Conservation (phyloP, 2,797 vertebrate genomes). For the Acanthurus tractus region DNA sequence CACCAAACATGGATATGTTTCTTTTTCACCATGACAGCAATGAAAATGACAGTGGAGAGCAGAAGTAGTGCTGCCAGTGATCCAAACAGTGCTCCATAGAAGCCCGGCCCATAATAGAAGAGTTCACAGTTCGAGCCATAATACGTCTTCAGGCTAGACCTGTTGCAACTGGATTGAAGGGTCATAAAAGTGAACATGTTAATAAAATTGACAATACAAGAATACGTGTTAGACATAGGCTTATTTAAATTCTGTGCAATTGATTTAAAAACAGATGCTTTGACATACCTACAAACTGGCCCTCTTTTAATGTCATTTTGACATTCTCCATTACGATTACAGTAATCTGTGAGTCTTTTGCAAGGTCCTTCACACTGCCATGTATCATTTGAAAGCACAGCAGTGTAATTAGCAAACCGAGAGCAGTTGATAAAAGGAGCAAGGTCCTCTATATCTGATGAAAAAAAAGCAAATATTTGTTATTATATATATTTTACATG, state of each 20-base stretch:
- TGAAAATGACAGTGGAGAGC: conserved; percentile 65
- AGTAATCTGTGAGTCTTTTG: conserved; percentile 60
- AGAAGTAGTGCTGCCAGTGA: conserved; percentile 72
- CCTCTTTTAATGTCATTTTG: conserved; percentile 59
- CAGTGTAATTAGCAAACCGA: conserved; percentile 68
- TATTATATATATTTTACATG: background rate
- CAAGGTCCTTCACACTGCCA: conserved; percentile 80
- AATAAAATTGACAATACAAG: background rate
- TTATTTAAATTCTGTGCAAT: background rate
- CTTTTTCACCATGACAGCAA: conserved; percentile 56
- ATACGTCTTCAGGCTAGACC: conserved; percentile 66
- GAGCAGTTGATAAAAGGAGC: conserved; percentile 67
- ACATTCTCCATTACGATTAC: conserved; percentile 76
- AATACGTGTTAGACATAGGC: too few species aligned
- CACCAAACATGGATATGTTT: conserved; percentile 58
- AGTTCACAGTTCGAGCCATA: conserved; percentile 77
- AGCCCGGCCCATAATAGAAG: conserved; percentile 67
- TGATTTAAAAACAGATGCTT: background rate
- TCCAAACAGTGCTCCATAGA: conserved; percentile 84
- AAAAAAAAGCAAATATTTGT: background rate
- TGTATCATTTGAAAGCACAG: conserved; percentile 42
- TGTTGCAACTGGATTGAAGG: conserved; percentile 67
- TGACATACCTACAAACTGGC: conserved; percentile 74
- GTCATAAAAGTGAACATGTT: background rate
- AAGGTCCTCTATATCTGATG: conserved; percentile 71